Evolutionary conservation across 2,797 vertebrate genomes (phyloP).

Genomic region (Valencia hispanica): DNA sequence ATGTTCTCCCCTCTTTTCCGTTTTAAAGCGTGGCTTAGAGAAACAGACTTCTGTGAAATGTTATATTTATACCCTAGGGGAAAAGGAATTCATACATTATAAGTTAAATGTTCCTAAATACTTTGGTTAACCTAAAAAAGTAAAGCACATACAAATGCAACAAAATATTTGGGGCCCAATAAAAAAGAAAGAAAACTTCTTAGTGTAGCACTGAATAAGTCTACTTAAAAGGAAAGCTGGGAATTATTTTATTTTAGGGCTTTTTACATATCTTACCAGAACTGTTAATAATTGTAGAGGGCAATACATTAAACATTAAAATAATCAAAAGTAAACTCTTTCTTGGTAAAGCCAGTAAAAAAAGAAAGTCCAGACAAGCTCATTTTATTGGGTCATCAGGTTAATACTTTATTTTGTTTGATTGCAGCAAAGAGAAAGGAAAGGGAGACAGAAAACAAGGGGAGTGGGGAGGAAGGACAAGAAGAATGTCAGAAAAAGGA

Average conservation of each 20-base stretch:
- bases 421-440: constrained; percentile 85
- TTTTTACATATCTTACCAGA: neutral
- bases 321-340: neutral
- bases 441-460: constrained; percentile 72
- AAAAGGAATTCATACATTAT: neutral
- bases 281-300: neutral
- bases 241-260: neutral
- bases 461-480: constrained; percentile 51
- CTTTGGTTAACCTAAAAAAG: neutral
- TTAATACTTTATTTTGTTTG: constrained; percentile 91
- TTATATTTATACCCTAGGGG: neutral
- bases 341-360: neutral
- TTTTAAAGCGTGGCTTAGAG: neutral
- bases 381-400: constrained; percentile 82
- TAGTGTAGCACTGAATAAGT: neutral
- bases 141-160: neutral
- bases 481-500: constrained; percentile 71
- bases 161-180: neutral
- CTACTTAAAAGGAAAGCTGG: neutral
- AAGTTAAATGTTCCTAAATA: neutral
- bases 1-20: neutral
- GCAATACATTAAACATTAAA: constrained; percentile 9
- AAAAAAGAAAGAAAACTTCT: neutral
- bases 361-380: constrained; percentile 43
- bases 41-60: neutral